Evolutionary conservation across 2,797 vertebrate genomes (phyloP).

Genomic region (Spinus pinus): DNA sequence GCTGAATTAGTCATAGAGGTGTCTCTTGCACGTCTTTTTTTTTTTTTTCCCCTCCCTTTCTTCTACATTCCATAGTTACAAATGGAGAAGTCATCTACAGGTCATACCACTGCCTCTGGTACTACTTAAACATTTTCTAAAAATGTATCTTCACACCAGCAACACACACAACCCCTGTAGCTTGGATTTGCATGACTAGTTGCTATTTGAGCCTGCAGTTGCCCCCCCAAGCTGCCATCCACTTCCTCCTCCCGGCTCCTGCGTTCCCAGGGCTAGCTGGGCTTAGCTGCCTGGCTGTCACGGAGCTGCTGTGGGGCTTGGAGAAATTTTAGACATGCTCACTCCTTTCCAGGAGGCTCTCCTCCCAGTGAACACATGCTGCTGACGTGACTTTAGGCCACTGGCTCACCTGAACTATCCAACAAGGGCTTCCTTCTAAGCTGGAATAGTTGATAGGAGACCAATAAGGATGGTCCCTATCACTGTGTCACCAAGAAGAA

Average conservation of each 20-base stretch:
- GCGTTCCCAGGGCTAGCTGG: background rate
- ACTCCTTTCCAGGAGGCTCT: conserved; percentile 39
- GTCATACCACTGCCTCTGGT: conserved; percentile 74
- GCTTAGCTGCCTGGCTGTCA: conserved; percentile 20
- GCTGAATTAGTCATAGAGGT: conserved; percentile 6
- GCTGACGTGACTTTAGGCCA: conserved; percentile 26
- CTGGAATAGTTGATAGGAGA: conserved; percentile 32
- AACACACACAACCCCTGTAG: conserved; percentile 24
- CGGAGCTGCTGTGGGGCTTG: background rate
- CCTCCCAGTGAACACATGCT: background rate
- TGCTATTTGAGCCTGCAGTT: background rate
- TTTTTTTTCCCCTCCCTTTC: background rate
- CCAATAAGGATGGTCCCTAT: background rate
- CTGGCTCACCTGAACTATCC: background rate
- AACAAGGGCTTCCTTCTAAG: conserved; percentile 31
- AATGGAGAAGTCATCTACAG: conserved; percentile 71
- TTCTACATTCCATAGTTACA: conserved; percentile 71
- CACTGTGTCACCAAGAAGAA: conserved; percentile 58
- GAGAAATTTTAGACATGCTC: conserved; percentile 27
- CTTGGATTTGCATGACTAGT: background rate
- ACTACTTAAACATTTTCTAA: conserved; percentile 54
- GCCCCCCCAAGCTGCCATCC: background rate
- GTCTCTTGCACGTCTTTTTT: conserved; percentile 25
- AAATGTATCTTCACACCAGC: conserved; percentile 52
- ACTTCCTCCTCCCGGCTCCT: background rate